Conservation (phyloP, 1,140 invertebrate genomes). For the Branchinecta lynchi region DNA sequence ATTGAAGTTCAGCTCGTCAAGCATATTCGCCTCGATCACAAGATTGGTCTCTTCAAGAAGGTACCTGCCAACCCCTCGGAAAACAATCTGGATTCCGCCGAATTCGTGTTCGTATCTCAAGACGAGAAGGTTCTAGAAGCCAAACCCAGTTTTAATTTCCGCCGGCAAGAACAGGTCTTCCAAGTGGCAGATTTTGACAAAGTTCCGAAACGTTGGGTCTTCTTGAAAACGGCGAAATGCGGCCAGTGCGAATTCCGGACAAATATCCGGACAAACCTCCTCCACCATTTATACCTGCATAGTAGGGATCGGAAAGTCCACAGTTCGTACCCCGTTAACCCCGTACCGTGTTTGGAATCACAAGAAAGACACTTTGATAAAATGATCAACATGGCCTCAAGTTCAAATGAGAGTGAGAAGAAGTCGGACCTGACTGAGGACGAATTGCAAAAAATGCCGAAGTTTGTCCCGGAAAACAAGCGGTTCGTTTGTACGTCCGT, state of each 20-base stretch:
- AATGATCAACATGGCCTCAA: conserved; percentile 61
- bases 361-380: conserved; percentile 66
- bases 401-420: conserved; percentile 41
- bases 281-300: conserved; percentile 51
- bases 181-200: too few species aligned
- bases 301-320: conserved; percentile 21
- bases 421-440: conserved; percentile 25
- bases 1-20: conserved; percentile 30
- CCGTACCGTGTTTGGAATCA: conserved; percentile 56
- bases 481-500: conserved; percentile 49
- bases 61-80: conserved; percentile 38
- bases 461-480: conserved; percentile 45
- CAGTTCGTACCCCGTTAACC: conserved; percentile 41
- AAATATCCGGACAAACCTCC: conserved; percentile 56
- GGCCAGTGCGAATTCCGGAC: conserved; percentile 47
- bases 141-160: too few species aligned
- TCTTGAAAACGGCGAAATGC: conserved; percentile 41
- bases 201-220: conserved; percentile 32
- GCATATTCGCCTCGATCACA: conserved; percentile 42
- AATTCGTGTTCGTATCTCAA: conserved; percentile 42
- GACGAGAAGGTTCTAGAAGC: conserved; percentile 15
- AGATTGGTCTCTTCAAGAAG: conserved; percentile 30
- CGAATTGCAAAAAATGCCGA: conserved; percentile 35
- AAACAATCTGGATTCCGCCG: conserved; percentile 34
- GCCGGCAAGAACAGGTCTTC: too few species aligned